phyloP scores from a whole-genome alignment of 2,113 vertebrate species.

The Desmodus rotundus region DNA sequence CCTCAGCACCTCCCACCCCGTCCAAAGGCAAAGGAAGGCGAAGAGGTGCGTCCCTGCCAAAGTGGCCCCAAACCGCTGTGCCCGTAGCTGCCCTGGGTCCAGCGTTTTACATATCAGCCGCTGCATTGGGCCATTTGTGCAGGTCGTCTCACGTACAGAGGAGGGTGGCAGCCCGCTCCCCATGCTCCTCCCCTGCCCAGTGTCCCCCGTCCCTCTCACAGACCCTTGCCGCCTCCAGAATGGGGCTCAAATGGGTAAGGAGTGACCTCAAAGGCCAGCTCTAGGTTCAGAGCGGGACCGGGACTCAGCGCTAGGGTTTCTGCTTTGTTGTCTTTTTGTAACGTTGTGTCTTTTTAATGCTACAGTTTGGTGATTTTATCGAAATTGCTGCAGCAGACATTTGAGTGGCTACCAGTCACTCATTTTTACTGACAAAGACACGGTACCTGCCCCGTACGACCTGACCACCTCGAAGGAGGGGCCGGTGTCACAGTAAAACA shows the following conservation, averaged over 20 bases:
- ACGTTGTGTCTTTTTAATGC: not conserved
- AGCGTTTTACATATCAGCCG: accelerated
- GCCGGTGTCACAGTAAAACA: accelerated
- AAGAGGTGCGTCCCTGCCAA: not conserved
- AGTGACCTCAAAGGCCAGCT: not conserved
- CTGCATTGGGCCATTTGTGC: not conserved
- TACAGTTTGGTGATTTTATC: not conserved
- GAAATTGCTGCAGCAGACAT: not conserved
- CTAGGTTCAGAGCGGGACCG: not conserved
- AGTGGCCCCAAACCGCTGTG: not conserved
- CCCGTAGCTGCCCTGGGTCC: not conserved
- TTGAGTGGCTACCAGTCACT: not conserved
- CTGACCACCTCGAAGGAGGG: not conserved
- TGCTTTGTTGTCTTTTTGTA: not conserved
- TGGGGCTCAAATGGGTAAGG: not conserved
- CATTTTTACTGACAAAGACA: not conserved
- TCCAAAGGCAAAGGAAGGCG: not conserved
- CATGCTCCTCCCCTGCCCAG: not conserved
- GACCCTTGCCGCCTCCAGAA: not conserved
- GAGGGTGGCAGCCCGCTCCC: not conserved
- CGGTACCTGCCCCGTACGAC: not conserved
- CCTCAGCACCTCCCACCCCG: not conserved
- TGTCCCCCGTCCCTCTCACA: not conserved
- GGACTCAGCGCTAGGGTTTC: not conserved
- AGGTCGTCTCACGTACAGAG: accelerated